phyloP scores from a whole-genome alignment of 2,888 invertebrate species.

The Sphaeridia pumilis region DNA sequence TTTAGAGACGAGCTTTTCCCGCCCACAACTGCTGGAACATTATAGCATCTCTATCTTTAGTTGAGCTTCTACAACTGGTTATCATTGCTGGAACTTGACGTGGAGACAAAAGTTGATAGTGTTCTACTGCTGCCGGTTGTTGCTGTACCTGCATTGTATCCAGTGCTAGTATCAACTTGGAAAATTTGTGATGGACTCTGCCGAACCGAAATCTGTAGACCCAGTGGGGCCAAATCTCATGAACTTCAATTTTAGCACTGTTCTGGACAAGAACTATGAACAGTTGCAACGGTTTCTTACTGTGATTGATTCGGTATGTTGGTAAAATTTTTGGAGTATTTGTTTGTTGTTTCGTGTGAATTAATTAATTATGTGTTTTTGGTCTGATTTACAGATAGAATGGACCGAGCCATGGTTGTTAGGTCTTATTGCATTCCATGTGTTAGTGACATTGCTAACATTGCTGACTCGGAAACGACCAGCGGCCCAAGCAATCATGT shows the following conservation, averaged over 20 bases:
- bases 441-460: slow-evolving; percentile 63
- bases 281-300: slow-evolving; percentile 12
- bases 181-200: no score
- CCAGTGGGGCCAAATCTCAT: no score
- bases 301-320: slow-evolving; percentile 11
- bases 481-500: slow-evolving; percentile 72
- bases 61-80: no score
- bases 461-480: slow-evolving; percentile 71
- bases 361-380: slow-evolving; percentile 1
- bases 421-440: slow-evolving; percentile 60
- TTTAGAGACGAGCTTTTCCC: no score
- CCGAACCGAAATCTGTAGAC: no score
- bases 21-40: no score
- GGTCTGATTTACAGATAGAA: slow-evolving; percentile 63
- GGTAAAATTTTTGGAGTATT: background rate
- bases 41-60: no score
- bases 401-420: slow-evolving; percentile 83
- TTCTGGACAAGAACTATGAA: slow-evolving; percentile 7
- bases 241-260: slow-evolving; percentile 13
- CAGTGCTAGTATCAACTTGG: no score
- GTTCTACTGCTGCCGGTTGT: no score
- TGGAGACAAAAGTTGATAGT: no score
- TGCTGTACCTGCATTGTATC: no score
- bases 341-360: background rate
- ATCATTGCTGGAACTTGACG: no score